Conservation (phyloP, 2,113 vertebrate genomes). For the Monopterus albus region DNA sequence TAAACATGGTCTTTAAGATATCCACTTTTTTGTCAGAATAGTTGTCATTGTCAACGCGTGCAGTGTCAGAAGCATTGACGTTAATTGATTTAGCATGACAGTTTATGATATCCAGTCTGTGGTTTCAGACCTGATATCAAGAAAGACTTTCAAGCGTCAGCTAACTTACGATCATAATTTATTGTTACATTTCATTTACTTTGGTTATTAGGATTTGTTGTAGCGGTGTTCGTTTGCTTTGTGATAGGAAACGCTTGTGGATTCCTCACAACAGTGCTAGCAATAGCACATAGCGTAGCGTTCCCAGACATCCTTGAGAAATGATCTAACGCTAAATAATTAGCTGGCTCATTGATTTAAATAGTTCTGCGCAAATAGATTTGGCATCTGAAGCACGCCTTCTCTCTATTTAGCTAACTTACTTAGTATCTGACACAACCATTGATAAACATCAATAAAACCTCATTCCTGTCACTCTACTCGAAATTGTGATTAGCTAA, state of each 20-base stretch:
- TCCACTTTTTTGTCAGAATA: no score
- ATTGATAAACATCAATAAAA: no score
- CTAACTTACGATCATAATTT: neutral
- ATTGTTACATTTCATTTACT: neutral
- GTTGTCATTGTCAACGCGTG: neutral
- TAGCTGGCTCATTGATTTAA: neutral
- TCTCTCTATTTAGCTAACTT: neutral
- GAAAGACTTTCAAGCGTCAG: no score
- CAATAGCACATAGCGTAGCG: conserved; percentile 15
- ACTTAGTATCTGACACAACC: no score
- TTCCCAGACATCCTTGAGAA: neutral
- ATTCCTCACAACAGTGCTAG: neutral
- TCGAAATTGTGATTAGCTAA: no score
- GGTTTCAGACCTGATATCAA: neutral
- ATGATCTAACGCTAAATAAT: neutral
- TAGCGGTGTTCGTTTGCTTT: neutral
- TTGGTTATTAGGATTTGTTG: neutral
- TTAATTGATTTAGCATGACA: conserved; percentile 30
- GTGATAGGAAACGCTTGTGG: neutral
- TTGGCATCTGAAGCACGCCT: accelerated
- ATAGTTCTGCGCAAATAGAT: neutral
- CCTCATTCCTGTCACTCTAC: no score
- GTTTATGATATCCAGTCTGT: neutral
- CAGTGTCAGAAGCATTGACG: neutral
- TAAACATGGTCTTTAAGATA: neutral